Evolutionary conservation across 1,140 invertebrate genomes (phyloP).

Genomic region (Oppia nitens): DNA sequence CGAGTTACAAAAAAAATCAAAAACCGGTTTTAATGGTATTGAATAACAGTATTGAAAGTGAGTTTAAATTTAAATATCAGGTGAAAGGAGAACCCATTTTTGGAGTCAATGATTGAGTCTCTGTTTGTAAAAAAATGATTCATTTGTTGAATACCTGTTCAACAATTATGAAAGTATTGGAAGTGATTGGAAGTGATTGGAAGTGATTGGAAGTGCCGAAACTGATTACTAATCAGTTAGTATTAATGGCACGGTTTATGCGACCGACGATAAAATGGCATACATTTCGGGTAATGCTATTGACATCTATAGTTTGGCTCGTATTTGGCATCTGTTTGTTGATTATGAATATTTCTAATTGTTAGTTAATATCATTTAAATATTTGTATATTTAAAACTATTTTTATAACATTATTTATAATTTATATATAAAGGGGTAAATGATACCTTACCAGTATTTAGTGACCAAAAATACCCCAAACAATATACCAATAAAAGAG

Average conservation of each 20-base stretch:
- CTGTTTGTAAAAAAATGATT: too few relatives aligned
- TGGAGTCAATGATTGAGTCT: too few relatives aligned
- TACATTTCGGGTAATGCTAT: constrained; percentile 79
- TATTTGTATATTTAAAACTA: neutral
- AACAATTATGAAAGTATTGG: too few relatives aligned
- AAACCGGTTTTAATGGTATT: too few relatives aligned
- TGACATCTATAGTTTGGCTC: constrained; percentile 89
- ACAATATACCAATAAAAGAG: constrained; percentile 46
- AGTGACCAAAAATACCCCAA: neutral
- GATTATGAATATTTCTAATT: constrained; percentile 30
- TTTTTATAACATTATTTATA: neutral
- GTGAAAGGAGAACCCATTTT: too few relatives aligned
- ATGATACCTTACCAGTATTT: neutral
- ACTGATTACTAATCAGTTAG: neutral
- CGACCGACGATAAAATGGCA: constrained; percentile 42
- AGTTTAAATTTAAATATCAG: too few relatives aligned
- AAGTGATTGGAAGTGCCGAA: too few relatives aligned
- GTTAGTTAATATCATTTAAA: neutral
- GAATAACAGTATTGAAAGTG: too few relatives aligned
- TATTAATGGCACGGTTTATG: neutral
- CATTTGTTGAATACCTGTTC: too few relatives aligned
- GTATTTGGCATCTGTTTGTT: constrained; percentile 76
- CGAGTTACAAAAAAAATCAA: too few relatives aligned
- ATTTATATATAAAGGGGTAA: neutral
- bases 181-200: too few relatives aligned